Percentiles rank a stretch among this genome's conserved stretches.
Evolutionary conservation across 1,140 invertebrate species (phyloP).

Genomic region (Bombus affinis): DNA sequence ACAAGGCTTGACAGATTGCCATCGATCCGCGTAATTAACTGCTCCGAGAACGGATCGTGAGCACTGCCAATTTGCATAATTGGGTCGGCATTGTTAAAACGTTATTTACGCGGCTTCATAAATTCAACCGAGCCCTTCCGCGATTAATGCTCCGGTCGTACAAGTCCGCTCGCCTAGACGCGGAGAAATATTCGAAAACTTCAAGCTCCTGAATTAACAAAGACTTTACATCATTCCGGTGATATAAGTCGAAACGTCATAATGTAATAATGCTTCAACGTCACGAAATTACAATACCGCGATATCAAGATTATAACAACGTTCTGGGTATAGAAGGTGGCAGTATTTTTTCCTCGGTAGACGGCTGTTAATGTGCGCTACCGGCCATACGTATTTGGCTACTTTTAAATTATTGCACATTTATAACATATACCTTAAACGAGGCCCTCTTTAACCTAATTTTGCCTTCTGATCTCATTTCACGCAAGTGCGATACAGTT

Average conservation of each 20-base stretch:
- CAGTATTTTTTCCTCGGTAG: not conserved
- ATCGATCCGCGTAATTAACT: constrained; percentile 40
- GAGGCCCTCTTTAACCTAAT: too few species aligned
- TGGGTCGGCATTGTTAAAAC: constrained; percentile 45
- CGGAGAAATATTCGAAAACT: too few species aligned
- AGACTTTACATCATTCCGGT: too few species aligned
- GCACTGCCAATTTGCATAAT: constrained; percentile 56
- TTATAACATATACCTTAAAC: too few species aligned
- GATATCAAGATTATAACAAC: not conserved
- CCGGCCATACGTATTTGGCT: too few species aligned
- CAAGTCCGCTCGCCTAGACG: too few species aligned
- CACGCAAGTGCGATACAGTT: too few species aligned
- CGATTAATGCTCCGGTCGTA: not conserved
- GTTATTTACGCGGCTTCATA: constrained; percentile 37
- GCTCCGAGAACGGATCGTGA: constrained; percentile 14
- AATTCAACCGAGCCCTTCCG: constrained; percentile 13
- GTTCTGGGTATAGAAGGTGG: not conserved
- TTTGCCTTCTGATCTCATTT: too few species aligned
- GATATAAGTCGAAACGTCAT: not conserved
- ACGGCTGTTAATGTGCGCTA: not conserved
- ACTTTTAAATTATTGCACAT: too few species aligned
- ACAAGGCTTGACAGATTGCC: constrained; percentile 32
- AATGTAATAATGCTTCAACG: not conserved
- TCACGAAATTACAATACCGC: not conserved
- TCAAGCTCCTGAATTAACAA: too few species aligned